Evolutionary conservation across 2,888 invertebrate genomes (phyloP).

Genomic region (Caradrina kadenii): DNA sequence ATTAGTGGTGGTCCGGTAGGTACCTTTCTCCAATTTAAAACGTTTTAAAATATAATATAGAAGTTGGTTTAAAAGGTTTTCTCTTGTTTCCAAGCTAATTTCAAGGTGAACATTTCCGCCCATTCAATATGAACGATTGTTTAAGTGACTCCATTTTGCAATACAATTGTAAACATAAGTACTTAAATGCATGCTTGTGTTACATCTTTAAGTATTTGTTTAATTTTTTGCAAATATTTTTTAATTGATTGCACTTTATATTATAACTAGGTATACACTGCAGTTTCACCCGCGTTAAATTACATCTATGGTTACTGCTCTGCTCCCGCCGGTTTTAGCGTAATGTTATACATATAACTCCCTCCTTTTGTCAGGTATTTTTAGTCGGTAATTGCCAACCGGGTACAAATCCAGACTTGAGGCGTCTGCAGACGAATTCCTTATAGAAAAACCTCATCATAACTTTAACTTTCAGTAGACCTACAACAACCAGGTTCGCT

Average conservation of each 20-base stretch:
- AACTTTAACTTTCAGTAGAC: too few species aligned
- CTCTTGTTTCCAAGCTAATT: constrained; percentile 89
- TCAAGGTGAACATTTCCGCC: constrained; percentile 89
- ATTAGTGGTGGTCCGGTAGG: constrained; percentile 73
- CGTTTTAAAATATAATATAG: constrained; percentile 87
- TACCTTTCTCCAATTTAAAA: constrained; percentile 81
- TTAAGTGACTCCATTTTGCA: constrained; percentile 84
- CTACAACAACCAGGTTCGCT: too few species aligned
- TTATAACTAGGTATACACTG: neutral
- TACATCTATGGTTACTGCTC: too few species aligned
- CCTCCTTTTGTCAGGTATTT: too few species aligned
- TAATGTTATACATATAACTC: too few species aligned
- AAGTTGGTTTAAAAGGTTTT: constrained; percentile 86
- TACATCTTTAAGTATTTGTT: constrained; percentile 41
- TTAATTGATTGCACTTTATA: constrained; percentile 14
- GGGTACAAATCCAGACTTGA: too few species aligned
- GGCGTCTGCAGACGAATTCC: too few species aligned
- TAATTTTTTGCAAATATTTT: constrained; percentile 35
- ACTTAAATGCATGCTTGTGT: constrained; percentile 78
- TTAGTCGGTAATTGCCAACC: too few species aligned
- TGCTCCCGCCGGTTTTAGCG: too few species aligned
- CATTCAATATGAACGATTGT: constrained; percentile 90
- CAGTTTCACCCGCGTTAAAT: too few species aligned
- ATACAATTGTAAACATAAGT: constrained; percentile 81
- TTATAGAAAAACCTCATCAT: too few species aligned